Base-by-base conservation (phyloP, 1,140 invertebrate species). In the Diabrotica virgifera region DNA sequence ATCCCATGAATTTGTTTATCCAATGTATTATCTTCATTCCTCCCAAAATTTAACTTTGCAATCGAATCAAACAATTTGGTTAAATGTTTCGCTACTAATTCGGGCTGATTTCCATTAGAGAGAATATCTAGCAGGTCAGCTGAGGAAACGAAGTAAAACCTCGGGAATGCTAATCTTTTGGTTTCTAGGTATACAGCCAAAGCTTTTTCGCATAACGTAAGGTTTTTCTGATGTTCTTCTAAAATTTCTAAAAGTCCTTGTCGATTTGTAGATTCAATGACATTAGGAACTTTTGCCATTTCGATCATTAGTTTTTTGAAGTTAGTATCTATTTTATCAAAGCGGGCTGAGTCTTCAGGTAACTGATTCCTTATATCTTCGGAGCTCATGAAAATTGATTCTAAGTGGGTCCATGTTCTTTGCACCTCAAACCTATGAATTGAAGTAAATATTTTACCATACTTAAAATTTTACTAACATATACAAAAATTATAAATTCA, bases 101-200 rank as follows among this genome's bases (percentile, higher is more conserved):
- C 85, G 14, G 96, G 95, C 78, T 95, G 91, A 79, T 96, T 97
- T 65, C 95, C 96, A 81, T 97, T 98, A 6, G 95, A 97, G 54
- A 99, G 82, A 69, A 98, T 93, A 79, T 98, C 96, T 35, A 99
- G 80, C 38, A 98, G 81, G 85, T 99, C 96, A 61, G 93, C 95
- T n/a, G 94, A 95, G 11, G 95, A 97, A 5, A 98, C 93, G 80
- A 98, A 99, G 80, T 98, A 98, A 82, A 98, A 98, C 77, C 94
- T 84, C 24, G 96, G 96, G 82, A 98, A 99, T n/a, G 94, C 94
- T 46, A 97, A 83, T 74, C 96, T 84, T 80, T 99, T 99, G 0
- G 95, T 97, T 85, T 99, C 96, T 70, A 99, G 83, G 82, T 98
- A 99, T 78, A 97, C 94, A 40, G 95, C 95, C 63, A 98, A 81